A percentile compares a stretch with the other conserved stretches of the same genome.
These are phyloP conservation scores for Epizoanthus scotinus DNA, from an alignment of 92 coral and sea anemone species.

Conservation along the genomic window DNA sequence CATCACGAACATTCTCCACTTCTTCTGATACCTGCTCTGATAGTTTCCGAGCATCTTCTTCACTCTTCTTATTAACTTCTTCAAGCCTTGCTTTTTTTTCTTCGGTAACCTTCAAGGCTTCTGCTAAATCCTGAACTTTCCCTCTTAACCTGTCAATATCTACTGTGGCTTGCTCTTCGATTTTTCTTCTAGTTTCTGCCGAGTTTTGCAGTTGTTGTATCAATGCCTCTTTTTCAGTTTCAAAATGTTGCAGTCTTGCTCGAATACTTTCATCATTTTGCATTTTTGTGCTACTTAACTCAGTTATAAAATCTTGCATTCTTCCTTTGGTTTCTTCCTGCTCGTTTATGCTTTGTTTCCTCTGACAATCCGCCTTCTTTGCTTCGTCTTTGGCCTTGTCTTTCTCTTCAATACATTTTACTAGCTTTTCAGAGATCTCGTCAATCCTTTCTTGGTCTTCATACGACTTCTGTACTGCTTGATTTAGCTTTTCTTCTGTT, in stretches of 20 bases:
- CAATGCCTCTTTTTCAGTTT: conserved; percentile 1
- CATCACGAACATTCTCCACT: conserved; percentile 36
- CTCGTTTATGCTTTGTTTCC: conserved; percentile 2
- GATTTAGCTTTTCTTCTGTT: conserved; percentile 11
- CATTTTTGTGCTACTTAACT: neutral
- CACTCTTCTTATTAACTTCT: conserved; percentile 15
- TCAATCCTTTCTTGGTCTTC: conserved; percentile 18
- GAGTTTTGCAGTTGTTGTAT: neutral
- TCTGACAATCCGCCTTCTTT: neutral
- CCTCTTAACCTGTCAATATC: neutral
- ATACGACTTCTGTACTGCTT: neutral
- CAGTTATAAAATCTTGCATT: neutral
- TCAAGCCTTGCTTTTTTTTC: neutral
- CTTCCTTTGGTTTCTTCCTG: conserved; percentile 4
- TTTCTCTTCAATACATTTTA: conserved; percentile 25
- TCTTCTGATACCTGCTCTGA: conserved; percentile 44
- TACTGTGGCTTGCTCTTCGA: conserved; percentile 1
- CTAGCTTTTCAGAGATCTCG: neutral
- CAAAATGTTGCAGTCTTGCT: neutral
- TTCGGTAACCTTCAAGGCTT: neutral
- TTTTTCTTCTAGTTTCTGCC: neutral
- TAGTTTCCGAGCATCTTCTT: conserved; percentile 30
- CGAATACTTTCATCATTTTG: neutral
- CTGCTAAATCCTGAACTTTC: neutral
- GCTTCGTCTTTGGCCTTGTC: conserved; percentile 8